Evolutionary conservation across 2,888 invertebrate genomes (phyloP), one percentile per base, ranked within the genome.

Genomic region (Harpalus rufipes): DNA sequence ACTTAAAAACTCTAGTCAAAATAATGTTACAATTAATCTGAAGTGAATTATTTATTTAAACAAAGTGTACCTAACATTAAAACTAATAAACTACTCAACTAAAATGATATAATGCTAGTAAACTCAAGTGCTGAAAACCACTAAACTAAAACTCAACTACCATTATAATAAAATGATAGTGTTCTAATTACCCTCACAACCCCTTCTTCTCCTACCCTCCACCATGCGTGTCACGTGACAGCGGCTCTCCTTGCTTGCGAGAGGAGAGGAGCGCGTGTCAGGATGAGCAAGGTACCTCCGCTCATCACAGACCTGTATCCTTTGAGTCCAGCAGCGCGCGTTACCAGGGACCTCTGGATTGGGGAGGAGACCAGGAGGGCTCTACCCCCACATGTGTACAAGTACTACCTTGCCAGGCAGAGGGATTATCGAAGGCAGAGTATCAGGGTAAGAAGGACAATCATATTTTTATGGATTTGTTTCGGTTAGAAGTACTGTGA

Each of bases 291-390:
- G 78, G 88, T 89, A 80, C 90, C 91, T 7, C 90, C 91, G 56
- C 85, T 91, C 58, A 90, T 91, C 86, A 89, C 90, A 88, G 91
- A 91, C 89, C 89, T 90, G 86, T 90, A 58, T 88, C 90, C 79
- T 88, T 88, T 80, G 88, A 88, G 68, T 86, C 87, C 85, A 85
- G 86, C 79, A 74, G 85, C 81, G 85, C 86, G 85, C 84, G 85
- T 21, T 7, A 59, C 82, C 16, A 88, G 88, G 86, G 90, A 91
- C 86, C 89, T 90, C 86, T 94, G 94, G 94, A 94, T 94, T 89
- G 94, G 94, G 79, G 93, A 94, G 89, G 94, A 94, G 90, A 94
- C 94, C 78, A 93, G 93, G 87, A 92, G 92, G 61, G 91, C 93
- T 7, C 89, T 94, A 89, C 94, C 94, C 10, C 92, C 93, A 1